Conservation (phyloP, 1,140 invertebrate genomes). For the Brachionus paranguensis region DNA sequence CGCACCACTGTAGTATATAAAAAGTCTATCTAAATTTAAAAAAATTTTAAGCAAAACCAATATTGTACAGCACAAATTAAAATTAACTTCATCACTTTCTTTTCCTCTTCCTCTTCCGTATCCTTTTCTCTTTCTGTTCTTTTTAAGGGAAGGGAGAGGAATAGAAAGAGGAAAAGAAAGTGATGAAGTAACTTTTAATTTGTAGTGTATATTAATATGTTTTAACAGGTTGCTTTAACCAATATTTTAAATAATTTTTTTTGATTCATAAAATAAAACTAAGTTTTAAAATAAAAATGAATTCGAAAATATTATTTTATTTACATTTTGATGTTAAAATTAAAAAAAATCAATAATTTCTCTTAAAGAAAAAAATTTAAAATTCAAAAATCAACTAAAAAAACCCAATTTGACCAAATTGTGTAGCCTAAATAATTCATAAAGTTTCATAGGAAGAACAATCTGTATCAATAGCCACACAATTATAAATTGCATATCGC, state of each 20-base stretch:
- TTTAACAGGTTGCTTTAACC: background rate
- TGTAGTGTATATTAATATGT: too few relatives aligned
- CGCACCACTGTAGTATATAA: too few relatives aligned
- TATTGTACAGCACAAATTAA: too few relatives aligned
- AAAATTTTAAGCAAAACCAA: too few relatives aligned
- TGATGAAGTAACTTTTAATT: too few relatives aligned
- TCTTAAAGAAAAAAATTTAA: background rate
- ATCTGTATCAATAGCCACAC: constrained; percentile 55
- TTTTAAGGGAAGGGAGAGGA: too few relatives aligned
- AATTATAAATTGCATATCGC: constrained; percentile 54
- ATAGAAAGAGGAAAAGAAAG: too few relatives aligned
- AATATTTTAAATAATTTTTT: background rate
- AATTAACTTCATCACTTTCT: too few relatives aligned
- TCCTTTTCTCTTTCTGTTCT: too few relatives aligned
- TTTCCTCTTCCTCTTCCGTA: too few relatives aligned
- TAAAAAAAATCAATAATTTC: background rate
- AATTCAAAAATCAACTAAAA: background rate
- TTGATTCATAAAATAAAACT: background rate
- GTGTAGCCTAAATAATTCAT: background rate
- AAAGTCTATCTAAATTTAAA: too few relatives aligned
- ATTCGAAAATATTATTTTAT: background rate
- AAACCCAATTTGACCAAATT: background rate
- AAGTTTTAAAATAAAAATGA: background rate
- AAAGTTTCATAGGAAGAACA: constrained; percentile 30
- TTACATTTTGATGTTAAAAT: background rate